Evolutionary conservation across 2,888 invertebrate genomes (phyloP), one percentile per base, ranked within the genome.

Genomic region (Stenodema calcarata): DNA sequence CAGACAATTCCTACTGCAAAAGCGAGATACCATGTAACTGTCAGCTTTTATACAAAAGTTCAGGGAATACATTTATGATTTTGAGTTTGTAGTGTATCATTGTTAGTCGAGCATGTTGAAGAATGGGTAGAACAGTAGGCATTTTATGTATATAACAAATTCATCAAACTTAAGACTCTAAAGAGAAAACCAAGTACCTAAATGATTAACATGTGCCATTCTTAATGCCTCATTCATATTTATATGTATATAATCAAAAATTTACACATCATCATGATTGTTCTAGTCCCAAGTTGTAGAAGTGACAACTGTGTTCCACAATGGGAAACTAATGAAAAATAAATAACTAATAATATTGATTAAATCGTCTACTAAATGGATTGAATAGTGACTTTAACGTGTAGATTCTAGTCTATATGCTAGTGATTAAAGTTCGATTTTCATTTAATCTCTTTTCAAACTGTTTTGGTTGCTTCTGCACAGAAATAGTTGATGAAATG

Each of bases 391-490:
- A 73, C 73, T 78, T 78, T 78, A 44, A 78, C 41, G 44, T 78
- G 78, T 78, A 78, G 73, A 73, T 73, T 73, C 35, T 73, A 73
- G 41, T 73, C 73, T 73, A 73, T 73, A 41, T 62, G 18, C 23
- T 73, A 73, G 73, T 73, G 18, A 41, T 73, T 73, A 73, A 73
- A 73, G 73, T 73, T 73, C 0, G 16, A 23, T 73, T 69, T 73
- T 73, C 18, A 18, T 73, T 41, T 30, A 0, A 73, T 2, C 73
- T 73, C 73, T 73, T 73, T 73, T 41, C 30, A n/a, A n/a, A 7
- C 73, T 73, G 18, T 73, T 73, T 73, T 35, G 69, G 73, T 12
- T 16, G 35, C 35, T 23, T 62, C 23, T 9, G 23, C 11, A 62
- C 23, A 2, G 27, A 62, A 62, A 62, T 23, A 62, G 27, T 62